Percentiles rank a stretch among this genome's conserved stretches.
phyloP scores from a whole-genome alignment of 2,888 invertebrate species.

The Ganaspis brasiliensis region DNA sequence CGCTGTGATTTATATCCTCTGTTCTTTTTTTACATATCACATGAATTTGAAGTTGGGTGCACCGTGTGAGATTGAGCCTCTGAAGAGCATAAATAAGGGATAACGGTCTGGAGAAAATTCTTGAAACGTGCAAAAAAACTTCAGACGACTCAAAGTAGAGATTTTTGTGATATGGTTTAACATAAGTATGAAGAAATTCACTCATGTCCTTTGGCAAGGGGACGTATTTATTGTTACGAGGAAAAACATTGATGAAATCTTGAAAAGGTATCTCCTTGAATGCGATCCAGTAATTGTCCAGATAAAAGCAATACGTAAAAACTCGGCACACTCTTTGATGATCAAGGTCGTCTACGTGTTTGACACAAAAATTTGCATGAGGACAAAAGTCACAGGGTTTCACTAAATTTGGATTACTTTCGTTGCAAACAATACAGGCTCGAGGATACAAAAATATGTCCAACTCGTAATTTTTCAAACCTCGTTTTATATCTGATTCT shows the following conservation, averaged over 20 bases:
- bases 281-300: background rate
- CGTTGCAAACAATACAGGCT: constrained; percentile 67
- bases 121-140: constrained; percentile 42
- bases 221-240: background rate
- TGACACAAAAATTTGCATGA: background rate
- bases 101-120: constrained; percentile 65
- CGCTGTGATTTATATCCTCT: constrained; percentile 63
- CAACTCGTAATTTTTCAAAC: constrained; percentile 61
- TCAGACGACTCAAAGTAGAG: constrained; percentile 39
- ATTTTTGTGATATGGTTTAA: background rate
- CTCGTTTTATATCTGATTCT: constrained; percentile 52
- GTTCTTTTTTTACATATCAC: constrained; percentile 69
- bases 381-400: constrained; percentile 60
- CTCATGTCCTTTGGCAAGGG: background rate
- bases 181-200: background rate
- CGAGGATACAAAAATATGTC: constrained; percentile 70
- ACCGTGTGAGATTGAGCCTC: constrained; percentile 48
- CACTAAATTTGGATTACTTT: constrained; percentile 56
- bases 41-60: constrained; percentile 63
- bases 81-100: constrained; percentile 64
- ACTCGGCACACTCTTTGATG: background rate
- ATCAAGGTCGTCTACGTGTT: background rate
- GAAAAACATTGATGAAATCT: background rate
- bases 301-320: background rate
- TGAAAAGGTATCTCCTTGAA: background rate